Evolutionary conservation across 2,797 vertebrate genomes (phyloP).

Genomic region (Leptodactylus fallax): DNA sequence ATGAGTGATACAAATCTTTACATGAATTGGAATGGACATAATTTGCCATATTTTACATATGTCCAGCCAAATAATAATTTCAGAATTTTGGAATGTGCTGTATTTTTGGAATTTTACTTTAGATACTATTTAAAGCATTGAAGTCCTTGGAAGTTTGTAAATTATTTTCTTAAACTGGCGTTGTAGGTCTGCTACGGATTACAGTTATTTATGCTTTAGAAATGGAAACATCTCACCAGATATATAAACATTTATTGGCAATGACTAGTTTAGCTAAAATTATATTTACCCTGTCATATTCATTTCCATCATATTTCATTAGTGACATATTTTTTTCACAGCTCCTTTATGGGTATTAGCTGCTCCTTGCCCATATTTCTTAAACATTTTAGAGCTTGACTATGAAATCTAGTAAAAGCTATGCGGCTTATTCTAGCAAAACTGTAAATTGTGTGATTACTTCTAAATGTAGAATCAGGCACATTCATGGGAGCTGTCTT

Average conservation of each 20-base stretch:
- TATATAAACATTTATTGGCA: slow-evolving; percentile 22
- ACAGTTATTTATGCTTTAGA: not conserved
- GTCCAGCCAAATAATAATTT: not conserved
- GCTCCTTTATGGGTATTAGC: not conserved
- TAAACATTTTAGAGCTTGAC: slow-evolving; percentile 24
- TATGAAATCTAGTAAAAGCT: slow-evolving; percentile 35
- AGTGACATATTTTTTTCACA: not conserved
- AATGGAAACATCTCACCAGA: not conserved
- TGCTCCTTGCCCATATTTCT: slow-evolving; percentile 28
- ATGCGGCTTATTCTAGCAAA: not conserved
- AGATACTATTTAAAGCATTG: not conserved
- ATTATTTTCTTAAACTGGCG: not conserved
- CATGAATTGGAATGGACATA: not conserved
- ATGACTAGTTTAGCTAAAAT: not conserved
- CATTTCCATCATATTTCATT: slow-evolving; percentile 29
- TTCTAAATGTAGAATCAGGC: too few relatives aligned
- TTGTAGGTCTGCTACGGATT: not conserved
- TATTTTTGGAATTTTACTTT: not conserved
- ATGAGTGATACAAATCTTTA: not conserved
- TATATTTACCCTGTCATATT: slow-evolving; percentile 11
- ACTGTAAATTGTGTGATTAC: too few relatives aligned
- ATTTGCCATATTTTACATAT: not conserved
- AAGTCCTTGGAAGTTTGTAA: not conserved
- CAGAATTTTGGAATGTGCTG: not conserved
- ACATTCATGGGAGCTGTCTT: too few relatives aligned